Evolutionary conservation across 1,140 invertebrate genomes (phyloP).

Genomic region (Bombus picipes): DNA sequence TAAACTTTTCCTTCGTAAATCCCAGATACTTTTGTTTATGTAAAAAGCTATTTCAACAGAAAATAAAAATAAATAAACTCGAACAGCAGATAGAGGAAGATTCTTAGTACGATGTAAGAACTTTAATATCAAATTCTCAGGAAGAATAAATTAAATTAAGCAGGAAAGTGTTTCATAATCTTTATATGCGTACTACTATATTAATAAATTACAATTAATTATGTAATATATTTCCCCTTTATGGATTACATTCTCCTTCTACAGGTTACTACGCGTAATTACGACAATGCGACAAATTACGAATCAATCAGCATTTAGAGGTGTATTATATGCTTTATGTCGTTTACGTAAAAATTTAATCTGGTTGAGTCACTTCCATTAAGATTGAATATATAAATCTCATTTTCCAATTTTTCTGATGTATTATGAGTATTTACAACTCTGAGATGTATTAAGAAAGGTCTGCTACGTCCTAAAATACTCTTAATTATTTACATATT

Average conservation of each 20-base stretch:
- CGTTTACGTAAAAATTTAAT: background rate
- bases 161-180: background rate
- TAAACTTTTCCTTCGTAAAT: slow-evolving; percentile 2
- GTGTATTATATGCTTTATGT: too few relatives aligned
- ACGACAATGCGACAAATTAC: background rate
- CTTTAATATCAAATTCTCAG: background rate
- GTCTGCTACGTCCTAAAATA: background rate
- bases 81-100: too few relatives aligned
- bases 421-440: background rate
- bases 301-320: too few relatives aligned
- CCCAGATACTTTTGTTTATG: too few relatives aligned
- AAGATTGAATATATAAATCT: background rate
- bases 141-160: background rate
- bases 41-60: background rate
- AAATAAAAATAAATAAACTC: background rate
- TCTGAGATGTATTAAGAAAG: too few relatives aligned
- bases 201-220: background rate
- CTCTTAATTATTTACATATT: background rate
- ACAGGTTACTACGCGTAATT: background rate
- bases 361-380: background rate
- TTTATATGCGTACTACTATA: background rate
- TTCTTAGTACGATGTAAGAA: background rate
- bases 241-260: background rate
- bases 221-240: background rate
- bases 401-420: background rate